A percentile compares a stretch with the other conserved stretches of the same genome.
These are phyloP conservation scores for Conus canariensis DNA, from an alignment of 2,888 invertebrate species.

Conservation along the genomic window DNA sequence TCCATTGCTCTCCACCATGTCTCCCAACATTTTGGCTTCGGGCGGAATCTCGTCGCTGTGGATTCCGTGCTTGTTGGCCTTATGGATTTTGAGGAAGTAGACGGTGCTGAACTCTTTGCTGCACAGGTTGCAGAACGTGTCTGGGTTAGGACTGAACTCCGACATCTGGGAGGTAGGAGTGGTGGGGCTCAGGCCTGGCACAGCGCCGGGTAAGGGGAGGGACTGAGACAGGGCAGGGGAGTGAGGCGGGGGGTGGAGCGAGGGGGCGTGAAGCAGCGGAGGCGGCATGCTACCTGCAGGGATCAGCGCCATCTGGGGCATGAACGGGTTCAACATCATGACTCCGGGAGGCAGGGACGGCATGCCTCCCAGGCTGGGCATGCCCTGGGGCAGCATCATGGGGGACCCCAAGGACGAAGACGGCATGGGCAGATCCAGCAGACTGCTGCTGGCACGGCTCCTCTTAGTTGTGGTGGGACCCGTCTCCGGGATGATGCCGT, in stretches of 20 bases:
- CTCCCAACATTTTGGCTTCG: slow-evolving; percentile 43
- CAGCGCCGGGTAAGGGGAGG: slow-evolving; percentile 55
- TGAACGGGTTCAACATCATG: slow-evolving; percentile 77
- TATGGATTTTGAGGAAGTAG: slow-evolving; percentile 77
- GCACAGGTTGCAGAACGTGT: slow-evolving; percentile 95
- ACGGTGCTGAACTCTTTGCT: slow-evolving; percentile 81
- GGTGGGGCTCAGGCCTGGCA: slow-evolving; percentile 53
- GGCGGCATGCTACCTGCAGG: slow-evolving; percentile 68
- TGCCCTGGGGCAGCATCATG: slow-evolving; percentile 69
- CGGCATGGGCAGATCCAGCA: slow-evolving; percentile 64
- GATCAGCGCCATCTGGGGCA: slow-evolving; percentile 74
- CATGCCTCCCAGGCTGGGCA: slow-evolving; percentile 71
- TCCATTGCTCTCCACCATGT: slow-evolving; percentile 43
- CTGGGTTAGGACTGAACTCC: slow-evolving; percentile 79
- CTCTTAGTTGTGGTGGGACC: slow-evolving; percentile 73
- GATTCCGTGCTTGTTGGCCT: slow-evolving; percentile 77
- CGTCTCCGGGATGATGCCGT: slow-evolving; percentile 75
- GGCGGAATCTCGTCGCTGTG: slow-evolving; percentile 59
- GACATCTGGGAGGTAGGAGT: slow-evolving; percentile 43
- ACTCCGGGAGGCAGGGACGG: slow-evolving; percentile 67
- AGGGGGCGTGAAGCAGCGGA: slow-evolving; percentile 55
- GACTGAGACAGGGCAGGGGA: slow-evolving; percentile 63
- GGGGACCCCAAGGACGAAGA: slow-evolving; percentile 61
- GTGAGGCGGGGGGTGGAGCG: slow-evolving; percentile 60
- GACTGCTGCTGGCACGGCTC: slow-evolving; percentile 48